Evolutionary conservation across 2,797 vertebrate species (phyloP).

Genomic region (Microctenopoma steveboyesi): DNA sequence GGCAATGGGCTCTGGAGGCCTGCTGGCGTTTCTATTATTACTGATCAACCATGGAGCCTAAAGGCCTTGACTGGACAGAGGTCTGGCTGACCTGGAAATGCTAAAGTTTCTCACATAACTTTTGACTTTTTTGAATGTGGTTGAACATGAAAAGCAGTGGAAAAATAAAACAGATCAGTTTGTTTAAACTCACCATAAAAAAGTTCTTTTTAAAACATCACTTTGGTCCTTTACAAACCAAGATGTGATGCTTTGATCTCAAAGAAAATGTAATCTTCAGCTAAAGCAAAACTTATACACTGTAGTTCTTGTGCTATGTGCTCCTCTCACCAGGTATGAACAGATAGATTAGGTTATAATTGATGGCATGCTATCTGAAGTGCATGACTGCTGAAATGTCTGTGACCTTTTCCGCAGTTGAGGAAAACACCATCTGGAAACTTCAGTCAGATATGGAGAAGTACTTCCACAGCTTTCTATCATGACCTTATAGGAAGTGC

Average conservation of each 20-base stretch:
- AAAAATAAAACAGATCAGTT: slow-evolving; percentile 34
- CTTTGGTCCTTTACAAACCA: slow-evolving; percentile 15
- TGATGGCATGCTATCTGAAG: slow-evolving; percentile 56
- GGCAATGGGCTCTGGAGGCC: slow-evolving; percentile 59
- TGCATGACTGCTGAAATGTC: slow-evolving; percentile 51
- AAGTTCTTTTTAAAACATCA: slow-evolving; percentile 3
- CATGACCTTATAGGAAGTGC: slow-evolving; percentile 63
- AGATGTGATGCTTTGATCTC: slow-evolving; percentile 1
- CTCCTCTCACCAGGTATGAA: slow-evolving; percentile 33
- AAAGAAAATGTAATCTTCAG: background rate
- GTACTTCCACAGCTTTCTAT: slow-evolving; percentile 51
- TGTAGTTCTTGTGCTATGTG: slow-evolving; percentile 24
- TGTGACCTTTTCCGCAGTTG: slow-evolving; percentile 64
- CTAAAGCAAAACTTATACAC: background rate
- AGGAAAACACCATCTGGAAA: slow-evolving; percentile 62
- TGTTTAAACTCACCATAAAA: slow-evolving; percentile 8
- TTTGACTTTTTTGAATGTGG: slow-evolving; percentile 48
- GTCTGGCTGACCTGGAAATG: slow-evolving; percentile 54
- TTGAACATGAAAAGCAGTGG: slow-evolving; percentile 27
- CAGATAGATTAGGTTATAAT: slow-evolving; percentile 58
- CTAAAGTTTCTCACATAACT: slow-evolving; percentile 46
- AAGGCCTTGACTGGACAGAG: slow-evolving; percentile 57
- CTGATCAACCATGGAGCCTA: slow-evolving; percentile 65
- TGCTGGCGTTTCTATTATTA: slow-evolving; percentile 66
- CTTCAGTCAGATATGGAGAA: slow-evolving; percentile 46